A percentile compares a stretch with the other conserved stretches of the same genome.
These are phyloP conservation scores for Danaus plexippus DNA, from an alignment of 1,140 invertebrate genomes.

Conservation along the genomic window DNA sequence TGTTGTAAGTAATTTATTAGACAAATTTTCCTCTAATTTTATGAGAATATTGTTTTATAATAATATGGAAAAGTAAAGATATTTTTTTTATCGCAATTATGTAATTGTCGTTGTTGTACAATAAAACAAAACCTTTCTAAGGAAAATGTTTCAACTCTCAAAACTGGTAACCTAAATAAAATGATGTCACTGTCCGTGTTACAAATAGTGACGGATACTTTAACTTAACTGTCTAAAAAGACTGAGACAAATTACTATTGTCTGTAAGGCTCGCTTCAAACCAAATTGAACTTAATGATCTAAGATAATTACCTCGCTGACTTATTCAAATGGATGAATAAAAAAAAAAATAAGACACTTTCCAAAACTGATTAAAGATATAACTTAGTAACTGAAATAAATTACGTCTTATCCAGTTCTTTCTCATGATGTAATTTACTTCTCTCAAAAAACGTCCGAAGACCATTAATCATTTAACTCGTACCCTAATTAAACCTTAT, in stretches of 20 bases:
- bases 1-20: conserved; percentile 1
- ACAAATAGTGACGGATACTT: background rate
- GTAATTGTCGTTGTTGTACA: no score
- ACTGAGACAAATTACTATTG: no score
- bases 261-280: no score
- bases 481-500: conserved; percentile 46
- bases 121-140: background rate
- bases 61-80: background rate
- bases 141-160: conserved; percentile 4
- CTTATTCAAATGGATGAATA: no score
- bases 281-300: no score
- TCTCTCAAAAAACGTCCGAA: conserved; percentile 38
- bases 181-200: conserved; percentile 9
- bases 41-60: no score
- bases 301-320: no score
- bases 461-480: conserved; percentile 49
- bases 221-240: no score
- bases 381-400: no score
- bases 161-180: conserved; percentile 15
- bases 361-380: no score
- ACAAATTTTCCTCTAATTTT: no score
- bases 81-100: background rate
- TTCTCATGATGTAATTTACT: conserved; percentile 32
- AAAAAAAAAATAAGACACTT: no score
- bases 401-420: conserved; percentile 5